Conservation (phyloP, 2,888 invertebrate species). For the Campaea margaritaria region DNA sequence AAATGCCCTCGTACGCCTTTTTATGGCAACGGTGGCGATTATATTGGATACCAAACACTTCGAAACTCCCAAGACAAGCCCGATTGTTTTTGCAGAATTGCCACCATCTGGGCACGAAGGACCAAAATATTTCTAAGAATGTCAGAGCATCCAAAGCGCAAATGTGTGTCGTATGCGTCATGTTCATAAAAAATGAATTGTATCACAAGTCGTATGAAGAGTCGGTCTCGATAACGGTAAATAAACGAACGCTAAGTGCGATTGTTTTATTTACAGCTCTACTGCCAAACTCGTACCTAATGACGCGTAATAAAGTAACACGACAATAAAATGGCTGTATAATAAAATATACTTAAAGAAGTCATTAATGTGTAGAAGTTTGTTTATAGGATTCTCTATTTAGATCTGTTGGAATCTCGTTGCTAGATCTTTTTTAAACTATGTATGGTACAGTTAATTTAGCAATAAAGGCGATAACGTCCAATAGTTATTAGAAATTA, state of each 20-base stretch:
- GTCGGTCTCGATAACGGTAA: constrained; percentile 66
- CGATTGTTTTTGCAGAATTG: background rate
- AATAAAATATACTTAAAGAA: too few relatives aligned
- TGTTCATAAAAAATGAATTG: constrained; percentile 53
- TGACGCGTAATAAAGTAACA: constrained; percentile 44
- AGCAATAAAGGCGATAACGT: constrained; percentile 9
- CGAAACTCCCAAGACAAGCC: background rate
- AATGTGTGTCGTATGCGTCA: constrained; percentile 62
- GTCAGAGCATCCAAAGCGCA: constrained; percentile 21
- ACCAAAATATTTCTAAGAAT: constrained; percentile 49
- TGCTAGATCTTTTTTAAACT: constrained; percentile 2
- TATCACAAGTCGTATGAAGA: constrained; percentile 52
- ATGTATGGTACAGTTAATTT: constrained; percentile 8
- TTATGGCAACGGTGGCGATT: constrained; percentile 46
- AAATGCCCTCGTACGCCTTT: constrained; percentile 50
- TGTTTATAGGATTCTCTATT: too few relatives aligned
- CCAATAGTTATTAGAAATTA: constrained; percentile 13
- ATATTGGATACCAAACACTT: constrained; percentile 51
- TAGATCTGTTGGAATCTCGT: background rate
- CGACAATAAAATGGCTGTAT: constrained; percentile 24
- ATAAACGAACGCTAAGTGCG: constrained; percentile 55
- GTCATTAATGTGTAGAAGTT: too few relatives aligned
- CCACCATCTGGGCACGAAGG: constrained; percentile 39
- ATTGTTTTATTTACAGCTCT: constrained; percentile 48
- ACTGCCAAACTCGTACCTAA: constrained; percentile 38